These are phyloP conservation scores for Cottoperca gobio DNA, from an alignment of 2,797 vertebrate species.

Conservation along the genomic window DNA sequence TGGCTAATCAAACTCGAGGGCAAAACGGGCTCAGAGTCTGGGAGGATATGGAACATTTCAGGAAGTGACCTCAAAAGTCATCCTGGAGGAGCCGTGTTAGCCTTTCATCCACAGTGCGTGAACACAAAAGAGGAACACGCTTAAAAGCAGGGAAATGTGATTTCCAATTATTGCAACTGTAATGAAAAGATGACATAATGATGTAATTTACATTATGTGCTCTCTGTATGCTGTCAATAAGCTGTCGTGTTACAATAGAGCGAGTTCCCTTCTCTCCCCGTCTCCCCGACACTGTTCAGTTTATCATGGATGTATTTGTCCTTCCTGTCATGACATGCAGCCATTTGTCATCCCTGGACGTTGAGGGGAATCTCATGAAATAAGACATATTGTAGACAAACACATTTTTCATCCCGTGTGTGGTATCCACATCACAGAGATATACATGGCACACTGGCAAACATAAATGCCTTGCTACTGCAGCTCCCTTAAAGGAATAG, in stretches of 20 bases:
- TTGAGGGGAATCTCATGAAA: constrained; percentile 22
- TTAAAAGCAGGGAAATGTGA: neutral
- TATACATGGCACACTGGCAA: neutral
- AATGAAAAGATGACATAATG: constrained; percentile 2
- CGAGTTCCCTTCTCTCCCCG: neutral
- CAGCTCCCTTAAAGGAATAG: neutral
- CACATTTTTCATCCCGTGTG: constrained; percentile 3
- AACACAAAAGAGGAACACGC: neutral
- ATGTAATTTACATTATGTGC: constrained; percentile 12
- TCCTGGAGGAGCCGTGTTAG: constrained; percentile 8
- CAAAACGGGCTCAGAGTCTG: constrained; percentile 27
- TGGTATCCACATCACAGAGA: neutral
- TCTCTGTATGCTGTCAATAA: neutral
- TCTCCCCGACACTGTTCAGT: neutral
- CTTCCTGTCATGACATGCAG: constrained; percentile 21
- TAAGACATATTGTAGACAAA: constrained; percentile 18
- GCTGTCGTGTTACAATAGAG: neutral
- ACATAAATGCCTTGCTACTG: neutral
- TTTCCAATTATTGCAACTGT: neutral
- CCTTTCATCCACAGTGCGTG: constrained; percentile 4
- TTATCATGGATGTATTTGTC: constrained; percentile 29
- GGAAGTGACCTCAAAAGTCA: constrained; percentile 26
- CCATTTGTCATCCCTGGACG: constrained; percentile 34
- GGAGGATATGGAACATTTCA: constrained; percentile 26
- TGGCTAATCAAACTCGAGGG: constrained; percentile 52